Evolutionary conservation across 2,113 vertebrate species (phyloP), one percentile per base, ranked within the genome.

Genomic region (Aptenodytes forsteri): DNA sequence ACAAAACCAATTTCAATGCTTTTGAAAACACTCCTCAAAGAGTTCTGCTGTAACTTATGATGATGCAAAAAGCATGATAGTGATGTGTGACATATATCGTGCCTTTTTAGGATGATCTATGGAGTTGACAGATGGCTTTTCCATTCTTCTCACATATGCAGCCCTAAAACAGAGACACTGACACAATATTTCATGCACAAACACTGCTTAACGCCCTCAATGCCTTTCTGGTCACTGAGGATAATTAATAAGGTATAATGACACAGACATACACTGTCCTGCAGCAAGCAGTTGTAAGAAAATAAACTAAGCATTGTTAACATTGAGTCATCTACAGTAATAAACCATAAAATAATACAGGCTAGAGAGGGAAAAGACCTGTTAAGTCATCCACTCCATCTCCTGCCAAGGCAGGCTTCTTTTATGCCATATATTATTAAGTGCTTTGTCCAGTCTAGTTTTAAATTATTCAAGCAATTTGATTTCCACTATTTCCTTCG

Each of bases 401-500:
- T 96, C 66, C 84, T 95, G 93, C 91, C 87, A 96, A 94, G 66
- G 27, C 81, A 95, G 83, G 26, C 65, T 90, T 91, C 56, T 80
- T 76, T 88, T 65, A 85, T 96, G 90, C 77, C 75, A 65, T 96
- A 82, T 94, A 92, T 89, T 88, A 87, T 94, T 83, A 94, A 93
- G 76, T 87, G 79, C 25, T 85, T 92, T 92, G 55, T 91, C 71
- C 90, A 83, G 83, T 58, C 76, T 91, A 62, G 49, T 94, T 95
- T 92, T 96, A 95, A 97, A 97, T 97, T 91, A 96, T 93, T 96
- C 38, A 97, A 69, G 70, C 38, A 90, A 90, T 87, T 90, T 91
- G 71, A 79, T 94, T 94, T 90, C 59, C 49, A 50, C 16, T 83
- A 17, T 79, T 96, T 92, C 92, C 83, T 93, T 62, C 65, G 87